Conservation (phyloP, 2,797 vertebrate genomes). For the Spinibarbus caldwelli region DNA sequence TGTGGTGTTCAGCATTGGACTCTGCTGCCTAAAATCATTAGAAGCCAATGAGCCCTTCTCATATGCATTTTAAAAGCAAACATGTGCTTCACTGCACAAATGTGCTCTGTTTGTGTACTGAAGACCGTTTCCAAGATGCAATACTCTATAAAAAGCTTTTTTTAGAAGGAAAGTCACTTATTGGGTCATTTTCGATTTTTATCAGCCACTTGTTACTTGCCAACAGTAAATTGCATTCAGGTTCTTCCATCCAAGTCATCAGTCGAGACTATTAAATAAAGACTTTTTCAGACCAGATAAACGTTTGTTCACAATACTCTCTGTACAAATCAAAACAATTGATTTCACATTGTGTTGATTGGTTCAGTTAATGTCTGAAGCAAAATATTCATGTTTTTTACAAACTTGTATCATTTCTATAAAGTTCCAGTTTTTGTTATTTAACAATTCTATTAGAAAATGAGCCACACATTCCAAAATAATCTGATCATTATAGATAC, state of each 20-base stretch:
- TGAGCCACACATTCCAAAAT: conserved; percentile 16
- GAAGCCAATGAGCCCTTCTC: not conserved
- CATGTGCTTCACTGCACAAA: conserved; percentile 9
- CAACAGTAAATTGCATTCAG: conserved; percentile 30
- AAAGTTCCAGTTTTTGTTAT: conserved; percentile 7
- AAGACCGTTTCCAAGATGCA: conserved; percentile 27
- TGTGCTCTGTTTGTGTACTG: conserved; percentile 3
- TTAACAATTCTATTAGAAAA: conserved; percentile 35
- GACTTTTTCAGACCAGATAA: conserved; percentile 25
- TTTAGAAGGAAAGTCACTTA: conserved; percentile 19
- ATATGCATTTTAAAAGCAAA: conserved; percentile 18
- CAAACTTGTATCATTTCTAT: conserved; percentile 26
- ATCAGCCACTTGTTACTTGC: conserved; percentile 36
- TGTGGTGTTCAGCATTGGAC: not conserved
- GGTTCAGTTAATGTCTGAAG: conserved; percentile 12
- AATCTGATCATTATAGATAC: conserved; percentile 23
- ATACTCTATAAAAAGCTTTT: conserved; percentile 20
- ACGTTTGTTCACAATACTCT: not conserved
- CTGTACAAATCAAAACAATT: conserved; percentile 11
- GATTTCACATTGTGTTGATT: conserved; percentile 16
- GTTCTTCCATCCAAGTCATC: conserved; percentile 33
- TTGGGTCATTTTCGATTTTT: conserved; percentile 27
- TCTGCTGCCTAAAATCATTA: conserved; percentile 24
- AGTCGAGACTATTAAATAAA: conserved; percentile 37
- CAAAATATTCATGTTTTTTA: conserved; percentile 3